Evolutionary conservation across 2,113 vertebrate genomes (phyloP).

Genomic region (Hiodon tergisus): DNA sequence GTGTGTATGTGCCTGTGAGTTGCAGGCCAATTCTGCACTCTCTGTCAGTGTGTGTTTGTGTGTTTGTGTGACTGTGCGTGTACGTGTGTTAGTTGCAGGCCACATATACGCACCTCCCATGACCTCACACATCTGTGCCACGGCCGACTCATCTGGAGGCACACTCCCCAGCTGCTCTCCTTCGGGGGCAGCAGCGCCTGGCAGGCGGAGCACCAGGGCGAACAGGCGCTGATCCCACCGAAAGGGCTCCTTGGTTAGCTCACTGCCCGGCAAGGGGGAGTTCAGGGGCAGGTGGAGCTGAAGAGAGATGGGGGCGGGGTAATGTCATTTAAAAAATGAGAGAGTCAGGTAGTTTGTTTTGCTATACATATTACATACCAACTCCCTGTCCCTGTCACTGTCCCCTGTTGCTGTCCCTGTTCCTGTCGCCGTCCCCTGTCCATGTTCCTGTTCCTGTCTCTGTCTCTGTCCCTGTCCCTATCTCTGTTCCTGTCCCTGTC

Average conservation of each 20-base stretch:
- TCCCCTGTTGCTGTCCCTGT: too few species aligned
- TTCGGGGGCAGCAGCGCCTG: slow-evolving; percentile 81
- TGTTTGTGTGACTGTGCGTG: neutral
- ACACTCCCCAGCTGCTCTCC: slow-evolving; percentile 91
- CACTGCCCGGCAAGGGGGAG: slow-evolving; percentile 94
- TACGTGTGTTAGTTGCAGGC: neutral
- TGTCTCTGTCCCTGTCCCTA: too few species aligned
- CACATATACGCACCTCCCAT: slow-evolving; percentile 76
- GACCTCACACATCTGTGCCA: slow-evolving; percentile 98
- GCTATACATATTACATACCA: too few species aligned
- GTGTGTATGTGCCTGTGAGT: neutral
- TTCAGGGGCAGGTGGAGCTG: slow-evolving; percentile 84
- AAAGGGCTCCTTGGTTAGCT: slow-evolving; percentile 97
- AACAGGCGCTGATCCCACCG: slow-evolving; percentile 98
- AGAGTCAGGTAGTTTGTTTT: neutral
- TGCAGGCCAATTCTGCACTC: neutral
- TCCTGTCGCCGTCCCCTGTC: too few species aligned
- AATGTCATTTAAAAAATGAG: neutral
- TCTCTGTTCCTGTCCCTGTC: too few species aligned
- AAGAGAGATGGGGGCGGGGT: slow-evolving; percentile 20
- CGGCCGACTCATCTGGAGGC: slow-evolving; percentile 89
- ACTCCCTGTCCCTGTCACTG: neutral
- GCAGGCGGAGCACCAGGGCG: slow-evolving; percentile 87
- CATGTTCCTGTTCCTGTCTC: too few species aligned
- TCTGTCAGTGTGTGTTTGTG: neutral